Evolutionary conservation across 2,888 invertebrate genomes (phyloP), one percentile per base, ranked within the genome.

Genomic region (Rosalia funebris): DNA sequence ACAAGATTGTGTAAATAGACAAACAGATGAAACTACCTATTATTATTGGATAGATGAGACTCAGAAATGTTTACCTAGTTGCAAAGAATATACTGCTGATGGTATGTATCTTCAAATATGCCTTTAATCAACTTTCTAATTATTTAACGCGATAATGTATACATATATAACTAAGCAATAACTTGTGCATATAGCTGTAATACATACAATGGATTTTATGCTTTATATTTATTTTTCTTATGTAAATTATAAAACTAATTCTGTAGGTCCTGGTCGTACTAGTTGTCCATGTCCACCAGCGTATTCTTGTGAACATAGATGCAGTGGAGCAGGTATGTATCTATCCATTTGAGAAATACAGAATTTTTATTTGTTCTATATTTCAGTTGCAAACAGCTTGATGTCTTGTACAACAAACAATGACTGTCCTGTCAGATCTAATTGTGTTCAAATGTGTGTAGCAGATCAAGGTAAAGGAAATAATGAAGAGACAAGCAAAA

Each of bases 211-310:
- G n/a, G n/a, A n/a, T n/a, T n/a, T n/a, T n/a, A n/a, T n/a, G n/a
- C n/a, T n/a, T n/a, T n/a, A n/a, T n/a, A n/a, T n/a, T n/a, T n/a
- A n/a, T n/a, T n/a, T n/a, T n/a, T n/a, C n/a, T n/a, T n/a, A n/a
- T n/a, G n/a, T n/a, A n/a, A n/a, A n/a, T n/a, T n/a, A n/a, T n/a
- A n/a, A n/a, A n/a, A n/a, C n/a, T n/a, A 3, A 15, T 12, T 11
- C 39, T 37, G 9, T 15, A 50, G 50, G 39, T 11, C 25, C 25
- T 25, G 39, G 25, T 15, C 12, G 39, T 14, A 39, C 39, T 2
- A 41, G n/a, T 15, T 50, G 50, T 7, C 50, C 50, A n/a, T 82
- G 82, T 66, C 76, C 77, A 15, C 77, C 78, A 1, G 81, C 78
- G 11, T 73, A 80, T 39, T 59, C 37, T 19, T 80, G 80, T 57